These are phyloP conservation scores for Thalassophryne amazonica DNA, from an alignment of 2,797 vertebrate species.

Conservation along the genomic window DNA sequence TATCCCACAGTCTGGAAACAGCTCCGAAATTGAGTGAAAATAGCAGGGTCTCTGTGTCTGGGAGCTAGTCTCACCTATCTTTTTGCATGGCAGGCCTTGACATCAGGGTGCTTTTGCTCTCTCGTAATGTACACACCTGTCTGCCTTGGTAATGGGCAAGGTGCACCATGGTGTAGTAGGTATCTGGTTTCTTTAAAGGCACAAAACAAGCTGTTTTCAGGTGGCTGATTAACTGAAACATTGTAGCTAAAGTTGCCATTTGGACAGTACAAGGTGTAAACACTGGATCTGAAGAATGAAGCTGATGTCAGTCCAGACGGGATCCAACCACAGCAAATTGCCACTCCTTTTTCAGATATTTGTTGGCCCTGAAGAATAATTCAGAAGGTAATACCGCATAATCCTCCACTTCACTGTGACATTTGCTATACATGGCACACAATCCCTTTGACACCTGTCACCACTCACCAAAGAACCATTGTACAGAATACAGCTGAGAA, in stretches of 20 bases:
- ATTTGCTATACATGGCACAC: conserved; percentile 51
- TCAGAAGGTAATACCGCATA: conserved; percentile 67
- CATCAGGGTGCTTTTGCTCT: conserved; percentile 47
- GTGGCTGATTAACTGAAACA: conserved; percentile 73
- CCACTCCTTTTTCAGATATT: conserved; percentile 47
- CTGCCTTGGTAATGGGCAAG: conserved; percentile 46
- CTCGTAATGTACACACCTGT: conserved; percentile 66
- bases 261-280: conserved; percentile 42
- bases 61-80: conserved; percentile 52
- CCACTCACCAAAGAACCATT: conserved; percentile 12
- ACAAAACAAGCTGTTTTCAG: conserved; percentile 74
- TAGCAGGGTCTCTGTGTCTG: conserved; percentile 42
- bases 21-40: conserved; percentile 66
- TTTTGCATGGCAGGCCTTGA: conserved; percentile 55
- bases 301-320: conserved; percentile 71
- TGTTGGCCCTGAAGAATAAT: conserved; percentile 54
- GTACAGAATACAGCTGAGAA: conserved; percentile 17
- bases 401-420: conserved; percentile 56
- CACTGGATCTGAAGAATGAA: conserved; percentile 66
- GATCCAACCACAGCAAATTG: conserved; percentile 66
- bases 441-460: conserved; percentile 63
- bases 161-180: conserved; percentile 43
- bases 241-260: conserved; percentile 59
- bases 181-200: conserved; percentile 68
- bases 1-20: conserved; percentile 45